Evolutionary conservation across 2,113 vertebrate genomes (phyloP).

Genomic region (Stegastes partitus): DNA sequence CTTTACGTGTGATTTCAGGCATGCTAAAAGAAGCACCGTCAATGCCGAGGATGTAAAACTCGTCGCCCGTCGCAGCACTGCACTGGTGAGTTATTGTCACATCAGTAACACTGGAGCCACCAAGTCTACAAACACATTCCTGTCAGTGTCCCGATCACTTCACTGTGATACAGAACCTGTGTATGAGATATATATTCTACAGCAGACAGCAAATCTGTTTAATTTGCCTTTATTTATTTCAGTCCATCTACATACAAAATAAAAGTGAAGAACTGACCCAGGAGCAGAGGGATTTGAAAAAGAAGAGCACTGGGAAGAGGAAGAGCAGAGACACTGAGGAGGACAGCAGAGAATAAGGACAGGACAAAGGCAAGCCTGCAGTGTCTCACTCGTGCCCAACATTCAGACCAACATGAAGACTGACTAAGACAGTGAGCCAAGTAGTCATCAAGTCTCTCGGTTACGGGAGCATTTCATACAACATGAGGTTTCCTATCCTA

Average conservation of each 20-base stretch:
- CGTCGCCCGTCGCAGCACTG: conserved; percentile 89
- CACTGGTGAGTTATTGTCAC: conserved; percentile 87
- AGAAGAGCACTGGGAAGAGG: conserved; percentile 79
- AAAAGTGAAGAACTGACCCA: conserved; percentile 85
- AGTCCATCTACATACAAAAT: conserved; percentile 82
- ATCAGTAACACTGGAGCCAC: no score
- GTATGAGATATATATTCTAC: conserved; percentile 35
- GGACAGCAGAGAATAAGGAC: conserved; percentile 72
- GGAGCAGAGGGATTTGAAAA: conserved; percentile 79
- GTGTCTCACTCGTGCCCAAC: conserved; percentile 41
- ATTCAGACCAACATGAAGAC: conserved; percentile 54
- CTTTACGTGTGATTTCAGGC: conserved; percentile 80
- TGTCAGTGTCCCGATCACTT: background rate
- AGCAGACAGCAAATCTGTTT: conserved; percentile 55
- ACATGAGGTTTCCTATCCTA: background rate
- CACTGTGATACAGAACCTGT: background rate
- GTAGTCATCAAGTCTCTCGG: background rate
- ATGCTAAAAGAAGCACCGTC: conserved; percentile 92
- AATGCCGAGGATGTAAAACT: conserved; percentile 94
- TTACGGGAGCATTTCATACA: background rate
- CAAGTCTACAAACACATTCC: background rate
- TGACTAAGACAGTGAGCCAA: conserved; percentile 19
- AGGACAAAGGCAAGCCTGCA: conserved; percentile 43
- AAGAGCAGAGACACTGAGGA: conserved; percentile 76
- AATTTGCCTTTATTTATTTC: conserved; percentile 64